phyloP scores from a whole-genome alignment of 1,140 invertebrate genomes.

The Chironomus striatipennis region DNA sequence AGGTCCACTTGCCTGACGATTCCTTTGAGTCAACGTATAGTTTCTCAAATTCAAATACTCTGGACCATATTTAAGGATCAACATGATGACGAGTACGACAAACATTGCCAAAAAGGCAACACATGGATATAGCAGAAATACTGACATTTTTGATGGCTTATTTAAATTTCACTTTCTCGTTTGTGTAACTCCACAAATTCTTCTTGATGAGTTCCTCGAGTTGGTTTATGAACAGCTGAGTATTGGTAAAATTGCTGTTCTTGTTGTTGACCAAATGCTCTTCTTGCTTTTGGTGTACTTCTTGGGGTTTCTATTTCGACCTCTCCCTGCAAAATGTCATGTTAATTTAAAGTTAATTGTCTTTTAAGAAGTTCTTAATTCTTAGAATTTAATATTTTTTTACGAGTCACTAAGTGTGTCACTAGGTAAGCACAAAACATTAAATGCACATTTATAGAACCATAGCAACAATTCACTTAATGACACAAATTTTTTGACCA shows the following conservation, averaged over 20 bases:
- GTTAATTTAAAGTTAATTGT: too few relatives aligned
- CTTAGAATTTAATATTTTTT: too few relatives aligned
- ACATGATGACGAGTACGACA: constrained; percentile 62
- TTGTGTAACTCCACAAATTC: constrained; percentile 69
- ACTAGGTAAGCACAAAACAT: too few relatives aligned
- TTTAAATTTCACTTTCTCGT: constrained; percentile 71
- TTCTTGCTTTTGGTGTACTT: background rate
- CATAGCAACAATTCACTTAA: too few relatives aligned
- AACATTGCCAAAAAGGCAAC: constrained; percentile 60
- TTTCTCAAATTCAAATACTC: constrained; percentile 12
- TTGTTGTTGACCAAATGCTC: constrained; percentile 37
- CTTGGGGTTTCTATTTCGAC: constrained; percentile 6
- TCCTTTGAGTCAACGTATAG: background rate
- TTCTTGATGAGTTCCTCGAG: constrained; percentile 40
- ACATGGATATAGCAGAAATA: constrained; percentile 65
- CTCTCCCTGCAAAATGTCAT: background rate
- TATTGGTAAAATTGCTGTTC: constrained; percentile 31
- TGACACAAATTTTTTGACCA: too few relatives aligned
- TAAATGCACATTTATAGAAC: too few relatives aligned
- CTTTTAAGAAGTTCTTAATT: too few relatives aligned
- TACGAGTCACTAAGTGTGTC: too few relatives aligned
- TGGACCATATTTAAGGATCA: constrained; percentile 61
- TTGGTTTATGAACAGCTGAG: constrained; percentile 34
- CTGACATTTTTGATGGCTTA: constrained; percentile 43
- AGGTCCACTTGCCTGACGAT: background rate